Evolutionary conservation across 2,888 invertebrate species (phyloP), one percentile per base, ranked within the genome.

Genomic region (Lapara coniferarum): DNA sequence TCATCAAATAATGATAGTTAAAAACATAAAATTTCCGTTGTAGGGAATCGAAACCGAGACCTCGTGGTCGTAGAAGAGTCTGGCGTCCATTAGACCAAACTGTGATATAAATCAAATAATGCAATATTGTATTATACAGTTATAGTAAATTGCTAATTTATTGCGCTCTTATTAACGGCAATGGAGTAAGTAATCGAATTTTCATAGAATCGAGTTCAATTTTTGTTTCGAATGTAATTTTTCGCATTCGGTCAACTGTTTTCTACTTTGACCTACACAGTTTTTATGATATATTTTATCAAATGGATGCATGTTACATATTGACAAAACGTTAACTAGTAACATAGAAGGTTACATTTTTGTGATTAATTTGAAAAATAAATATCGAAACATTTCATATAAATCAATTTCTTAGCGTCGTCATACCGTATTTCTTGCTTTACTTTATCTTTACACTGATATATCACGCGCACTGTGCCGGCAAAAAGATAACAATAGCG

Each of bases 401-500:
- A 59, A 59, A n/a, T 59, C n/a, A 44, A n/a, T 58, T n/a, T 44
- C 44, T 7, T 30, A 57, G 13, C 57, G 37, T 52, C 12, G n/a
- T 30, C n/a, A 44, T 44, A n/a, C 44, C n/a, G 37, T 44, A 44
- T 25, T 25, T 25, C 5, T 59, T 59, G 44, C n/a, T 37, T 59
- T 44, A 59, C 44, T n/a, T 44, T 59, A 37, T 37, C 58, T 37
- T 59, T 44, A 37, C 44, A 59, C 30, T 25, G 16, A 59, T 58
- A 37, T 37, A 44, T 37, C 8, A 59, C 52, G n/a, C 14, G n/a
- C 44, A n/a, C 16, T 44, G 13, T 59, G 44, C 58, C 58, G 44
- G 10, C 58, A 59, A 59, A 59, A 44, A 59, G n/a, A 59, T 59
- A n/a, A 44, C 25, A n/a, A 59, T 59, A 44, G 58, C n/a, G 37